These are phyloP conservation scores for Acanthosepion esculentum DNA, from an alignment of 2,888 invertebrate species.

Conservation along the genomic window DNA sequence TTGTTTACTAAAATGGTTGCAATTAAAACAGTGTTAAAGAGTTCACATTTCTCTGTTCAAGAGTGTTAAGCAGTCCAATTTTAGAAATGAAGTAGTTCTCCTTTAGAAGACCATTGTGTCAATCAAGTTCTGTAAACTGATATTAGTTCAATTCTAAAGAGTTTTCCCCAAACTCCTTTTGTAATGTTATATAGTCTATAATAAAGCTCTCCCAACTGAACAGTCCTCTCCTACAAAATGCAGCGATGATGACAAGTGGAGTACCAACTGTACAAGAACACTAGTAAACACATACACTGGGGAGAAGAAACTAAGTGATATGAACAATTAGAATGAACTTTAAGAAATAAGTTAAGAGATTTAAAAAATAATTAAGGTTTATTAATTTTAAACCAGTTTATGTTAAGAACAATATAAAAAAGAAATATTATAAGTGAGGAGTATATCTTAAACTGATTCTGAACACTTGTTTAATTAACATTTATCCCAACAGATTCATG, in stretches of 20 bases:
- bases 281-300: background rate
- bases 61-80: background rate
- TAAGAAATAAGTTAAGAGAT: no score
- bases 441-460: no score
- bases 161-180: background rate
- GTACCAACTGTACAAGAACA: background rate
- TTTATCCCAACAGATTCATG: no score
- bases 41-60: background rate
- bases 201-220: background rate
- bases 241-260: background rate
- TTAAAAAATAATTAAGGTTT: no score
- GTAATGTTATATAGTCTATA: background rate
- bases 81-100: constrained; percentile 10
- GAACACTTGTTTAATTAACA: no score
- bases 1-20: background rate
- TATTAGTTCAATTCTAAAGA: background rate
- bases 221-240: background rate
- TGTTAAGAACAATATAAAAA: no score
- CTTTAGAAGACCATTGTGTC: background rate
- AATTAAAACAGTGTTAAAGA: background rate
- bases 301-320: background rate
- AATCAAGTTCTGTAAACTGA: background rate
- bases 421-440: no score
- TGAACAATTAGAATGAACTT: background rate
- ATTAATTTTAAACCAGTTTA: no score